Evolutionary conservation across 1,140 invertebrate genomes (phyloP), one percentile per base, ranked within the genome.

Genomic region (Parasteatoda tepidariorum): DNA sequence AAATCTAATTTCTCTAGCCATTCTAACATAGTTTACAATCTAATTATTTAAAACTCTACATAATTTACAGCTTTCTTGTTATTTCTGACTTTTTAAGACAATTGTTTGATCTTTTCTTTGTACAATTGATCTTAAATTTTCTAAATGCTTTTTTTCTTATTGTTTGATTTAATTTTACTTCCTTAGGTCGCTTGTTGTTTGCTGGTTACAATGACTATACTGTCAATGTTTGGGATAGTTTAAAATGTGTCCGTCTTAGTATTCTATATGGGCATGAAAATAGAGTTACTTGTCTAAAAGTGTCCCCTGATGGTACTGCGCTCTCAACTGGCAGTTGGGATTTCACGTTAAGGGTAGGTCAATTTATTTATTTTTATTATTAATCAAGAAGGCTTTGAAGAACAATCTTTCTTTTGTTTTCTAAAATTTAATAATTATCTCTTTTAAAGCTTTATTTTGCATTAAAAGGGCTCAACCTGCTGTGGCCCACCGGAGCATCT

Each of bases 141-240:
- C n/a, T 41, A 48, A n/a, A 59, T 59, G 9, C 18, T 3, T 30
- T 22, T 66, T 18, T 4, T 11, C 5, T 66, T 15, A 22, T 38
- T 11, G 1, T 68, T 68, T 18, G 22, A 41, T 5, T 48, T 31
- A 18, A n/a, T 59, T 26, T 68, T 41, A 7, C 11, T 38, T 34
- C 6, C 41, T 13, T 86, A 94, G 95, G 97, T 28, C 94, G 98
- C 15, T 90, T 99, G 68, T 91, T 99, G 85, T 99, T 99, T 91
- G 97, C 97, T 85, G 98, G 98, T 66, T 99, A 99, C 91, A 98
- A 98, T 90, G 98, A 99, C 90, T 98, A 99, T 89, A 98, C 97
- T 24, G 95, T 99, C 28, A 97, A 99, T 90, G 94, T 98, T 18
- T 99, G 98, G 98, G 98, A 99, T 90, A 96, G 97, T 22, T 90